Conservation (phyloP, 1,140 invertebrate species). For the Megathymus violae region DNA sequence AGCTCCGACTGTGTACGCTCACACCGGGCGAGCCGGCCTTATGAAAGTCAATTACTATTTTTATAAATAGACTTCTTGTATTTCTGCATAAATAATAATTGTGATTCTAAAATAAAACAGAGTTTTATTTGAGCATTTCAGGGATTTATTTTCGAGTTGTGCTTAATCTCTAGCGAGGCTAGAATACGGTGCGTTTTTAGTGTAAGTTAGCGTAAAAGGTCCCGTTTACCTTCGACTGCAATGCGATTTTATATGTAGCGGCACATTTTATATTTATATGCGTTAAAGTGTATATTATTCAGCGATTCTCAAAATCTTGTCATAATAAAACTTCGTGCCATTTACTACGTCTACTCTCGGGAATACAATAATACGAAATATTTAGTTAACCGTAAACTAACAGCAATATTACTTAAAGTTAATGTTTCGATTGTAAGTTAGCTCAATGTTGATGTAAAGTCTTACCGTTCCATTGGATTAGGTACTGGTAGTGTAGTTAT, state of each 20-base stretch:
- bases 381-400: slow-evolving; percentile 77
- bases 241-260: slow-evolving; percentile 41
- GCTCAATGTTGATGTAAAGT: slow-evolving; percentile 81
- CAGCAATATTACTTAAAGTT: slow-evolving; percentile 82
- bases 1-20: no score
- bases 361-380: slow-evolving; percentile 68
- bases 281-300: slow-evolving; percentile 15
- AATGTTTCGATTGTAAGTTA: slow-evolving; percentile 82
- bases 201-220: slow-evolving; percentile 60
- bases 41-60: slow-evolving; percentile 79
- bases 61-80: slow-evolving; percentile 73
- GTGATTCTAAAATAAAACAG: slow-evolving; percentile 81
- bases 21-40: slow-evolving; percentile 49
- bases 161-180: slow-evolving; percentile 77
- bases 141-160: slow-evolving; percentile 74
- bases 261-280: slow-evolving; percentile 58
- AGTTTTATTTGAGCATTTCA: slow-evolving; percentile 83
- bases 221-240: slow-evolving; percentile 48
- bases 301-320: slow-evolving; percentile 58
- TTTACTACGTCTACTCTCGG: slow-evolving; percentile 74
- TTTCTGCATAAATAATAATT: slow-evolving; percentile 74
- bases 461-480: slow-evolving; percentile 81
- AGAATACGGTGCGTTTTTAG: slow-evolving; percentile 64
- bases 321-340: slow-evolving; percentile 79
- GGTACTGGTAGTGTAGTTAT: slow-evolving; percentile 76